phyloP scores from a whole-genome alignment of 2,797 vertebrate species.

The Sebastes jordani region DNA sequence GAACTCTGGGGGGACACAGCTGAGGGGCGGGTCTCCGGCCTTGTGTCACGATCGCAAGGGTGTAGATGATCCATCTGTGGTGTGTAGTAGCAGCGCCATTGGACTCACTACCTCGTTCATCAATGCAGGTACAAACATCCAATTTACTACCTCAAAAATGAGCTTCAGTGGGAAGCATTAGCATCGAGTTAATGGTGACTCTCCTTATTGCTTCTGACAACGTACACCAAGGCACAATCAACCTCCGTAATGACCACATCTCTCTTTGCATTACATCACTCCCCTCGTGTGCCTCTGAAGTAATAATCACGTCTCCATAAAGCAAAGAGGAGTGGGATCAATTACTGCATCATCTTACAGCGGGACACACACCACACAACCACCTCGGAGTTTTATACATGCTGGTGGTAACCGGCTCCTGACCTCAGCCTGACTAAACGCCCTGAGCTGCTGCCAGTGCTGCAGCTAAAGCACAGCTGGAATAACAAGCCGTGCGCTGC shows the following conservation, averaged over 20 bases:
- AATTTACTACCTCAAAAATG: not conserved
- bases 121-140: not conserved
- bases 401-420: conserved; percentile 31
- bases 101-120: not conserved
- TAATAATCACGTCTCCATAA: conserved; percentile 28
- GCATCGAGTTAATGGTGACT: not conserved
- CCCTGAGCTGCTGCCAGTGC: conserved; percentile 39
- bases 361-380: conserved; percentile 4
- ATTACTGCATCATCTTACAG: conserved; percentile 42
- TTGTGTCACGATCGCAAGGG: not conserved
- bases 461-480: conserved; percentile 49
- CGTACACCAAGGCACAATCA: not conserved
- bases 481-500: conserved; percentile 42
- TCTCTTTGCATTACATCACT: conserved; percentile 34
- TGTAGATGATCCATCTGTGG: not conserved
- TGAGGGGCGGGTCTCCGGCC: not conserved
- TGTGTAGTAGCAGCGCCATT: not conserved
- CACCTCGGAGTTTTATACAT: conserved; percentile 16
- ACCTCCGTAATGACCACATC: not conserved
- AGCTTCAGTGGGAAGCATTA: not conserved
- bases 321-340: conserved; percentile 36
- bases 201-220: not conserved
- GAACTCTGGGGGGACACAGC: conserved; percentile 11
- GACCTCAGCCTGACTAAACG: conserved; percentile 53
- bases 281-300: conserved; percentile 5